Evolutionary conservation across 2,888 invertebrate species (phyloP), one percentile per base, ranked within the genome.

Genomic region (Polia nebulosa): DNA sequence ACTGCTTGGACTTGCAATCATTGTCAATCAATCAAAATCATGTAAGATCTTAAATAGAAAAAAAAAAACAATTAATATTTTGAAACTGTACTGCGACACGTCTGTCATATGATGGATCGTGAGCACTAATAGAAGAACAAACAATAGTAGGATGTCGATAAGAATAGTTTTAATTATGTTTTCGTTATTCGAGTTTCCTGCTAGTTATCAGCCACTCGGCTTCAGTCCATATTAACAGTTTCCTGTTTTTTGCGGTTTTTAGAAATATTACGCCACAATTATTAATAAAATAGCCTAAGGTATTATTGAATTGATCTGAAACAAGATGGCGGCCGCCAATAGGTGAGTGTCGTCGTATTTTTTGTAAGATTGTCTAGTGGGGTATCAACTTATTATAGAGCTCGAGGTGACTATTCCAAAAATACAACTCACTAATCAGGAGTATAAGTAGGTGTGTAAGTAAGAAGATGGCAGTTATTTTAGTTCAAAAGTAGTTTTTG

Each of bases 161-260:
- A 51, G 29, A 22, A 53, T n/a, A 11, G 11, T 70, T 64, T 69
- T 69, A 53, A 69, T 29, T 0, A 51, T 22, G 36, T 69, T 36
- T 27, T 36, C 1, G 27, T 17, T 11, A 1, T 61, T 29, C 9
- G 5, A 36, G n/a, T 22, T 34, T 67, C 32, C 67, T 68, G 36
- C 6, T 9, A n/a, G 9, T 17, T 22, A 69, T 52, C 29, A 22
- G 36, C 9, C 11, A 36, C 11, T n/a, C 9, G 2, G 4, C 2
- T 11, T 44, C 17, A 13, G 2, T 17, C 20, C 9, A 20, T 2
- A 4, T 1, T 32, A 55, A 39, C 29, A 52, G 36, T 36, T 70
- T 29, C 36, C 71, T 70, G 56, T 69, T 52, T n/a, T 15, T 17
- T n/a, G 11, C 25, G 6, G 3, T 29, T 53, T 39, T n/a, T 27